A percentile compares a stretch with the other conserved stretches of the same genome.
Conservation (phyloP, 2,888 invertebrate genomes). For the Agonopterix subpropinquella region DNA sequence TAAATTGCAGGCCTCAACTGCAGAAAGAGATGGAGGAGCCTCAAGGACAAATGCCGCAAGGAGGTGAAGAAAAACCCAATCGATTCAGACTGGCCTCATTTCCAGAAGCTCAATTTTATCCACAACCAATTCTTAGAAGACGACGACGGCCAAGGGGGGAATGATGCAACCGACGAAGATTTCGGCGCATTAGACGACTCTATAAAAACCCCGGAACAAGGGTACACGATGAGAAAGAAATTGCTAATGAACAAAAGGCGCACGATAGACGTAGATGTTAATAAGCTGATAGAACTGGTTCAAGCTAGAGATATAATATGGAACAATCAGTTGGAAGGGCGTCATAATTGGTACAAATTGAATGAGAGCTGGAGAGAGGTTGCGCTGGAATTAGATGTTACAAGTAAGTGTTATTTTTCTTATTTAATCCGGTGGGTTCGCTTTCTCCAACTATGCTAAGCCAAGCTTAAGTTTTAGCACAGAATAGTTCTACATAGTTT, state of each 20-base stretch:
- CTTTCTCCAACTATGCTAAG: no score
- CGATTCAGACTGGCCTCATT: conserved; percentile 66
- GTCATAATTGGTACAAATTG: conserved; percentile 67
- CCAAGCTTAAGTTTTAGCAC: no score
- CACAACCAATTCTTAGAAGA: conserved; percentile 64
- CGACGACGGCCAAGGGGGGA: conserved; percentile 57
- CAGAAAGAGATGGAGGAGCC: conserved; percentile 68
- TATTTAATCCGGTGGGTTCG: neutral
- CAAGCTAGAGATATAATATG: conserved; percentile 56
- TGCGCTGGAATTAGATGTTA: conserved; percentile 56
- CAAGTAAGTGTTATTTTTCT: conserved; percentile 44
- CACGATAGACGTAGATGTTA: conserved; percentile 61
- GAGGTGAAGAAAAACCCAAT: conserved; percentile 62
- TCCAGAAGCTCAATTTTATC: conserved; percentile 57
- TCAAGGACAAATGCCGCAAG: conserved; percentile 68
- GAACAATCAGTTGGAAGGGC: conserved; percentile 64
- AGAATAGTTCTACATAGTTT: no score
- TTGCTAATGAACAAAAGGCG: conserved; percentile 59
- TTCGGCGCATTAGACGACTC: conserved; percentile 55
- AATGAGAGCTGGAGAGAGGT: conserved; percentile 69
- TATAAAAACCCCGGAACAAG: conserved; percentile 60
- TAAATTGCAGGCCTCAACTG: conserved; percentile 57
- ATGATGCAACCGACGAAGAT: conserved; percentile 55
- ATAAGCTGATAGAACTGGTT: conserved; percentile 59
- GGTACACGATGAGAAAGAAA: conserved; percentile 65